phyloP scores from a whole-genome alignment of 2,797 vertebrate species.

The Cuniculus paca region DNA sequence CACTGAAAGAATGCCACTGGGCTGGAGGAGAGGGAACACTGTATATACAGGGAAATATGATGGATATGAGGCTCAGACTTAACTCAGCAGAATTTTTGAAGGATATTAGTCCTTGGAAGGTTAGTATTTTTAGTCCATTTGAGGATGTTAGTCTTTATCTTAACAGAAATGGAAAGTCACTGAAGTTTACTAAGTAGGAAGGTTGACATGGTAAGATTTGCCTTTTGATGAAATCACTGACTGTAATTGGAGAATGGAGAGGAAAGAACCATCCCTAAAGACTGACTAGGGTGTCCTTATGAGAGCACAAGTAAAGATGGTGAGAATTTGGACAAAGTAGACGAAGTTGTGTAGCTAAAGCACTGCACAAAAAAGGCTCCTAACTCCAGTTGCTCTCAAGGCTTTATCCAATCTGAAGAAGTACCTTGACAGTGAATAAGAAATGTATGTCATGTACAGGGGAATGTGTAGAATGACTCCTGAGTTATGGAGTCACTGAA shows the following conservation, averaged over 20 bases:
- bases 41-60: not conserved
- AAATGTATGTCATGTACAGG: not conserved
- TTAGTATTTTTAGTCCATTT: not conserved
- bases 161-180: slow-evolving; percentile 35
- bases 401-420: not conserved
- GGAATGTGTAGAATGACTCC: not conserved
- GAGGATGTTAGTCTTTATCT: not conserved
- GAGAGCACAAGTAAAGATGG: not conserved
- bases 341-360: not conserved
- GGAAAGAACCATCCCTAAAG: not conserved
- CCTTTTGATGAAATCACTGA: slow-evolving; percentile 27
- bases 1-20: not conserved
- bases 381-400: not conserved
- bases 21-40: not conserved
- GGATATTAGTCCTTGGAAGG: not conserved
- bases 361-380: not conserved
- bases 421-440: not conserved
- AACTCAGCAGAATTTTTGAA: not conserved
- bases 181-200: not conserved
- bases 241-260: not conserved
- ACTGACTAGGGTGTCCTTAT: not conserved
- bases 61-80: not conserved
- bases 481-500: not conserved
- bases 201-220: not conserved
- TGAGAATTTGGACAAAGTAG: not conserved